Percentiles rank a stretch among this genome's conserved stretches.
phyloP scores from a whole-genome alignment of 2,888 invertebrate species.

The Cerastoderma edule region DNA sequence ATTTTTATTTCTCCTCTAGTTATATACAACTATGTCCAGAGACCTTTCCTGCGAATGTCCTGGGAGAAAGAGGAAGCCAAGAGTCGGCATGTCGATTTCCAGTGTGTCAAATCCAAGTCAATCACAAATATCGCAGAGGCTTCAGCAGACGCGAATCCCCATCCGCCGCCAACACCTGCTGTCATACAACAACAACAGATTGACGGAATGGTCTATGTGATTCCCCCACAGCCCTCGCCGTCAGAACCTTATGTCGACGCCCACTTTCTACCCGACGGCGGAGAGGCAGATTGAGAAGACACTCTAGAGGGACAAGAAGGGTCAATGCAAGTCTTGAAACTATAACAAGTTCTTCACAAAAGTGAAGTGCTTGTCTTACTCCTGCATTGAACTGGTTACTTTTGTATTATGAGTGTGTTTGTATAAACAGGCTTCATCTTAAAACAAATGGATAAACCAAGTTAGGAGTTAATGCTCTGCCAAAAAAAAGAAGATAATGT shows the following conservation, averaged over 20 bases:
- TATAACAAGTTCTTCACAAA: too few species aligned
- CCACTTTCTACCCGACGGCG: conserved; percentile 77
- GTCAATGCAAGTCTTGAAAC: too few species aligned
- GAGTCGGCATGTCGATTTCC: conserved; percentile 99
- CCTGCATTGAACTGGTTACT: too few species aligned
- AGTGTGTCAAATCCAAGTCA: conserved; percentile 98
- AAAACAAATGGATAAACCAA: too few species aligned
- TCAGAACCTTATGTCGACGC: conserved; percentile 81
- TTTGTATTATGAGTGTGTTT: too few species aligned
- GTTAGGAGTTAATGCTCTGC: too few species aligned
- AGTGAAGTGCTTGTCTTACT: too few species aligned
- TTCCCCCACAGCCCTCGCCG: conserved; percentile 83
- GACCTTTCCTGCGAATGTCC: conserved; percentile 99
- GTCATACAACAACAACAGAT: conserved; percentile 70
- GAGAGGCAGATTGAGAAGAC: conserved; percentile 71
- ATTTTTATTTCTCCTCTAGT: conserved; percentile 86
- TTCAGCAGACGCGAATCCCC: conserved; percentile 93
- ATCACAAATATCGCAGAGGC: conserved; percentile 96
- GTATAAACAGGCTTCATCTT: too few species aligned
- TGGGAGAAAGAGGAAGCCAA: conserved; percentile 99
- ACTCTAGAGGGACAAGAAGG: too few species aligned
- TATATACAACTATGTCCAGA: conserved; percentile 99
- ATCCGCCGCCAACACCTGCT: conserved; percentile 40
- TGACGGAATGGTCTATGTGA: conserved; percentile 83
- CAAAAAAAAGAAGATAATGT: too few species aligned